Percentiles rank a stretch among this genome's conserved stretches.
phyloP scores from a whole-genome alignment of 2,888 invertebrate genomes.

The Acanthacorydalis orientalis region DNA sequence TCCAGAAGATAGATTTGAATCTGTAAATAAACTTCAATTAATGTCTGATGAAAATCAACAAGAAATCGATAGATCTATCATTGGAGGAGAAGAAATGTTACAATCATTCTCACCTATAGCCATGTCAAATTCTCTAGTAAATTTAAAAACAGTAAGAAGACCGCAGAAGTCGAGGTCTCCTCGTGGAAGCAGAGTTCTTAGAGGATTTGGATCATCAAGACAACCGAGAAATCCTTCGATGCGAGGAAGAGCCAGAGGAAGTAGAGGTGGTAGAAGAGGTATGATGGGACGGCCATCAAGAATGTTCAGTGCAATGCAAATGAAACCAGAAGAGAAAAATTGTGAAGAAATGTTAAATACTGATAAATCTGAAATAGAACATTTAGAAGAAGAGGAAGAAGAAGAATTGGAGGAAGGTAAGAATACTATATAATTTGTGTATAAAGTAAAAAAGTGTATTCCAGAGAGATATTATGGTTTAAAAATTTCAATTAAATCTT shows the following conservation, averaged over 20 bases:
- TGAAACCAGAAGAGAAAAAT: not conserved
- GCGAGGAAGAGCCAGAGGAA: conserved; percentile 11
- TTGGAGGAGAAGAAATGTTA: no score
- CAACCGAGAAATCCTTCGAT: no score
- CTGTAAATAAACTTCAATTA: no score
- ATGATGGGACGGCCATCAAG: not conserved
- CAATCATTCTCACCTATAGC: not conserved
- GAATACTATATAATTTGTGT: conserved; percentile 16
- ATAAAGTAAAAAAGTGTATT: conserved; percentile 7
- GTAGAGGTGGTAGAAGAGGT: conserved; percentile 10
- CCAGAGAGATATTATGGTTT: no score
- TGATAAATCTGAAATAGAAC: conserved; percentile 24
- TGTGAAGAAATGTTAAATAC: conserved; percentile 15
- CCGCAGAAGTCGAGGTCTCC: no score
- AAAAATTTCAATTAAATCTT: no score
- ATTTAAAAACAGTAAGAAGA: not conserved
- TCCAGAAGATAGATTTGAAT: no score
- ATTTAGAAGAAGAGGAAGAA: conserved; percentile 25
- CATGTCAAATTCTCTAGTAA: not conserved
- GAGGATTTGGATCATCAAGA: no score
- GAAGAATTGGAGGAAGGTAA: conserved; percentile 23
- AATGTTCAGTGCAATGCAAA: not conserved
- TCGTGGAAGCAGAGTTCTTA: no score
- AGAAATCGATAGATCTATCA: no score
- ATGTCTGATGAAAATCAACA: no score